These are phyloP conservation scores for Chaetodon auriga DNA, from an alignment of 2,113 vertebrate species.

Conservation along the genomic window DNA sequence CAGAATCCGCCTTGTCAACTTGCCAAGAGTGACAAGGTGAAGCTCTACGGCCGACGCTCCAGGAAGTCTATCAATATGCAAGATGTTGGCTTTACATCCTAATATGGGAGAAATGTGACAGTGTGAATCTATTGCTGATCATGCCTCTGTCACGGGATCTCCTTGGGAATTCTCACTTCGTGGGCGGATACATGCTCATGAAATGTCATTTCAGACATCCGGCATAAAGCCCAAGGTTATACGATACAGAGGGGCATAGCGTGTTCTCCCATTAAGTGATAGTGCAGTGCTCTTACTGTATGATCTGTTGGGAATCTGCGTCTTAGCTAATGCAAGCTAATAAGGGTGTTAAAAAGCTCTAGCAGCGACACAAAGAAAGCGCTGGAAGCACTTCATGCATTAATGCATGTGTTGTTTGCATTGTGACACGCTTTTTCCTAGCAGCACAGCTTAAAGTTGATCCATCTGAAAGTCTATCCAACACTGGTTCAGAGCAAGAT, in stretches of 20 bases:
- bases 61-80: constrained; percentile 46
- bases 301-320: constrained; percentile 20
- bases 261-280: constrained; percentile 12
- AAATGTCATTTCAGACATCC: constrained; percentile 57
- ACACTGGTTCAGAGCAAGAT: neutral
- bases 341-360: constrained; percentile 13
- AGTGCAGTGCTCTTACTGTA: neutral
- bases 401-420: constrained; percentile 30
- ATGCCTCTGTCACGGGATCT: constrained; percentile 64
- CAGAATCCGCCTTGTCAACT: neutral
- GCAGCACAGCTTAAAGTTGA: neutral
- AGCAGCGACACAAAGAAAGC: neutral
- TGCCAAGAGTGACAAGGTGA: neutral
- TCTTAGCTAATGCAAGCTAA: constrained; percentile 35
- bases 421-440: neutral
- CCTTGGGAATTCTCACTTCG: constrained; percentile 58
- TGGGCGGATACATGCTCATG: constrained; percentile 38
- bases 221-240: constrained; percentile 24
- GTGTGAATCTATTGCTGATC: constrained; percentile 60
- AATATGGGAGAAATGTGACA: constrained; percentile 38
- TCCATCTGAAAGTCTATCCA: neutral
- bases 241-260: neutral
- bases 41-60: neutral
- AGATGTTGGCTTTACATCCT: constrained; percentile 54
- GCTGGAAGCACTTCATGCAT: constrained; percentile 1